Conservation (phyloP, 2,113 vertebrate species). For the Limanda limanda region DNA sequence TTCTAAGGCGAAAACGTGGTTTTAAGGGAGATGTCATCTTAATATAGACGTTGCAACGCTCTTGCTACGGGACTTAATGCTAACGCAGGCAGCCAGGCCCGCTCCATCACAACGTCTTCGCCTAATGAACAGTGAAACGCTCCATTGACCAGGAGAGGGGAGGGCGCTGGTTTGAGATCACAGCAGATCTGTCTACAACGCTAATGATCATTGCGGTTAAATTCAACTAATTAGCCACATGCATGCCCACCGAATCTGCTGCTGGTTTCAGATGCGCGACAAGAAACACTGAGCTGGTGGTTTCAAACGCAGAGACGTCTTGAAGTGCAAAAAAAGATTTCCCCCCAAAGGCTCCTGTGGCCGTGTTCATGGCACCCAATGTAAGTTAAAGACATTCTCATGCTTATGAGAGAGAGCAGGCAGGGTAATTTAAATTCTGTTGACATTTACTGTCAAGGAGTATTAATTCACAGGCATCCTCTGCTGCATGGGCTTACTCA, state of each 20-base stretch:
- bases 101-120: slow-evolving; percentile 59
- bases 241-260: slow-evolving; percentile 68
- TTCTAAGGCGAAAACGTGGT: background rate
- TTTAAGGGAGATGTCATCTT: slow-evolving; percentile 24
- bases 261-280: slow-evolving; percentile 63
- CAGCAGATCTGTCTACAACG: slow-evolving; percentile 81
- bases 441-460: slow-evolving; percentile 88
- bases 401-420: slow-evolving; percentile 79
- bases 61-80: slow-evolving; percentile 54
- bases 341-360: slow-evolving; percentile 62
- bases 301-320: slow-evolving; percentile 70
- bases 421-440: slow-evolving; percentile 85
- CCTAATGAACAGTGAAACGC: slow-evolving; percentile 74
- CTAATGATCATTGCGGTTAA: slow-evolving; percentile 80
- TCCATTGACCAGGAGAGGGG: slow-evolving; percentile 69
- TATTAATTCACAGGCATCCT: slow-evolving; percentile 81
- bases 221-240: slow-evolving; percentile 82
- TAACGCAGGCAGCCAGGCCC: slow-evolving; percentile 59
- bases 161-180: slow-evolving; percentile 65
- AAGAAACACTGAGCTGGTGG: slow-evolving; percentile 74
- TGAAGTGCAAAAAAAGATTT: slow-evolving; percentile 72
- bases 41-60: slow-evolving; percentile 52
- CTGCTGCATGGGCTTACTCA: slow-evolving; percentile 82
- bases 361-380: slow-evolving; percentile 77
- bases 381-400: slow-evolving; percentile 82